Evolutionary conservation across 2,888 invertebrate genomes (phyloP).

Genomic region (Megastigmus dorsalis): DNA sequence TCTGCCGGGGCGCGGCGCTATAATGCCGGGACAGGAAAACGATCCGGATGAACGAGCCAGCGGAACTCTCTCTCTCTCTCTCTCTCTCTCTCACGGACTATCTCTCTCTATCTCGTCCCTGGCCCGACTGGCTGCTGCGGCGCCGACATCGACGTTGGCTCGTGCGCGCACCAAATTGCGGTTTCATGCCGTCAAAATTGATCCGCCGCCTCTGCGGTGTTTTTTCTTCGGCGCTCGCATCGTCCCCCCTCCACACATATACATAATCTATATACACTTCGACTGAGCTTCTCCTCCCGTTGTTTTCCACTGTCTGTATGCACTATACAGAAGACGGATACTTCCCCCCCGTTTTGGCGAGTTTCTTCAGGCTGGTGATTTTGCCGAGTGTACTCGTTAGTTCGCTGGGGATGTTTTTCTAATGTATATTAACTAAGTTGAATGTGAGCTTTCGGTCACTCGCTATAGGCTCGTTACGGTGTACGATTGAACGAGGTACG

Average conservation of each 20-base stretch:
- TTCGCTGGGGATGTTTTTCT: neutral
- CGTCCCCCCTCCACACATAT: too few species aligned
- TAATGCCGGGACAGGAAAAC: constrained; percentile 22
- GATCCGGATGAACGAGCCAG: constrained; percentile 43
- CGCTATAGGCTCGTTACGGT: too few species aligned
- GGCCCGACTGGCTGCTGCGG: too few species aligned
- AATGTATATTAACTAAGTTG: constrained; percentile 33
- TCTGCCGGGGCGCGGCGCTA: neutral
- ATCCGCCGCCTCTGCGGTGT: constrained; percentile 54
- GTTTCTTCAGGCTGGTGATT: too few species aligned
- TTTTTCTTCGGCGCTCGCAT: constrained; percentile 25
- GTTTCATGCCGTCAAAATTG: constrained; percentile 63
- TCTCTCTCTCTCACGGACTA: constrained; percentile 53
- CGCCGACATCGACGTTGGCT: neutral
- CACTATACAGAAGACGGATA: neutral
- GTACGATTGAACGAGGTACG: too few species aligned
- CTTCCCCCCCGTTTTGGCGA: constrained; percentile 13
- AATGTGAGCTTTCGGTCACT: neutral
- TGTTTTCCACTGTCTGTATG: too few species aligned
- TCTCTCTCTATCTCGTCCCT: too few species aligned
- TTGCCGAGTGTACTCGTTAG: too few species aligned
- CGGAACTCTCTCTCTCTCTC: constrained; percentile 52
- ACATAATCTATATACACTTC: too few species aligned
- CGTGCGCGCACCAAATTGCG: constrained; percentile 56
- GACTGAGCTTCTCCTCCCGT: too few species aligned